Base-by-base conservation (phyloP, 2,797 vertebrate species). In the Thaleichthys pacificus region DNA sequence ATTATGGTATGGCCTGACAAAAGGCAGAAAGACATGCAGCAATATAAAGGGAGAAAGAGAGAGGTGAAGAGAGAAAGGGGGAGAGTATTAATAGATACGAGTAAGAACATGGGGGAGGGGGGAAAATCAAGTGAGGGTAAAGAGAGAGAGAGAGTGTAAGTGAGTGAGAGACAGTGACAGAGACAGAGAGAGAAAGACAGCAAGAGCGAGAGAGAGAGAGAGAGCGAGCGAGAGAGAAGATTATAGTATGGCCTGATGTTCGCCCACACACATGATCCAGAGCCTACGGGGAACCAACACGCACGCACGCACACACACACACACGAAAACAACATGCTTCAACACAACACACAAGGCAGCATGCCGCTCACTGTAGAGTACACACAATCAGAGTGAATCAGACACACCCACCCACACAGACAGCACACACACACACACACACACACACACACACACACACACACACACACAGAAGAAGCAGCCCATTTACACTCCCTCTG, bases 181-280 rank as follows among this genome's bases (percentile, higher is more conserved):
- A 75, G 77, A 80, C 77, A 78, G 67, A 79, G 71, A 68, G 77
- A 81, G 76, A 69, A 81, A 84, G 75, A 65, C 12, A 0, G 4
- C 57, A 67, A 67, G 66, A 78, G 81, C 75, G 74, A 76, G 82
- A 73, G 75, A 77, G 42, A 42, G 80, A 71, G 70, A 73, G 71
- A 38, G 68, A 24, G 2, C n/a, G 32, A 9, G 47, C 0, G 38
- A 60, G 63, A 56, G 21, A 47, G 61, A 22, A 63, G 57, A 78
- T 61, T 71, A 64, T 76, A 73, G 76, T 54, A 58, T 71, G 76
- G 61, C 64, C 68, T 74, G 73, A 71, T 80, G 74, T 72, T 70
- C 71, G 54, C 81, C 72, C 72, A 76, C 73, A 76, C 73, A 70
- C 56, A 61, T 22, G 38, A 42, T 42, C 38, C 38, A 42, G 11